Percentiles rank a stretch among this genome's conserved stretches.
Evolutionary conservation across 2,888 invertebrate genomes (phyloP).

Genomic region (Oxyteleia sp.): DNA sequence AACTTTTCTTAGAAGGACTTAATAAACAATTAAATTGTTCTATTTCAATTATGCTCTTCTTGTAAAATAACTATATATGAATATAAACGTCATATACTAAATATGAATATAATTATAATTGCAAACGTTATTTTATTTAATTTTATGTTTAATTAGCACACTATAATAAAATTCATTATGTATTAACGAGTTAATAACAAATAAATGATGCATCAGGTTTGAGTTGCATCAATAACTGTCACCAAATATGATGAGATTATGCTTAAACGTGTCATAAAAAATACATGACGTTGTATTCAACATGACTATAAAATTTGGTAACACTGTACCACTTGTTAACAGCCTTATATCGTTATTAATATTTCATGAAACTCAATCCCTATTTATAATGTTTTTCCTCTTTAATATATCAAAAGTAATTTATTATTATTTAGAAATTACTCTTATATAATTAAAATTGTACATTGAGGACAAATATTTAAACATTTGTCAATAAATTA

Average conservation of each 20-base stretch:
- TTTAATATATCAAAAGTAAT: neutral
- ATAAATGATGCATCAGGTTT: constrained; percentile 24
- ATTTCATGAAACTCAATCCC: constrained; percentile 42
- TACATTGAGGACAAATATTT: too few species aligned
- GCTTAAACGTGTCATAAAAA: constrained; percentile 39
- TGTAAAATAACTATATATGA: too few species aligned
- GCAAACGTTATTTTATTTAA: neutral
- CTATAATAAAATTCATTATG: constrained; percentile 5
- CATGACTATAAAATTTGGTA: constrained; percentile 50
- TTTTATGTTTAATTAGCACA: constrained; percentile 5
- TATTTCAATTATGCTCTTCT: too few species aligned
- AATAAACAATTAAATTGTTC: too few species aligned
- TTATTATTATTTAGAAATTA: too few species aligned
- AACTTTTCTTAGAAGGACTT: too few species aligned
- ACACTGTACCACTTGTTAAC: constrained; percentile 58
- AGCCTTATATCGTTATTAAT: constrained; percentile 52
- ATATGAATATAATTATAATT: neutral
- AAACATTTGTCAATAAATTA: too few species aligned
- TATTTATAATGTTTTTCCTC: neutral
- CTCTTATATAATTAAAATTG: too few species aligned
- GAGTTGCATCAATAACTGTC: constrained; percentile 18
- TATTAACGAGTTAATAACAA: constrained; percentile 27
- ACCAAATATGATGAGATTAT: constrained; percentile 51
- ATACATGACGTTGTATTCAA: constrained; percentile 46
- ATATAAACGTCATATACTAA: neutral